phyloP scores from a whole-genome alignment of 92 coral and sea anemone species.

The Palythoa caribaeorum region DNA sequence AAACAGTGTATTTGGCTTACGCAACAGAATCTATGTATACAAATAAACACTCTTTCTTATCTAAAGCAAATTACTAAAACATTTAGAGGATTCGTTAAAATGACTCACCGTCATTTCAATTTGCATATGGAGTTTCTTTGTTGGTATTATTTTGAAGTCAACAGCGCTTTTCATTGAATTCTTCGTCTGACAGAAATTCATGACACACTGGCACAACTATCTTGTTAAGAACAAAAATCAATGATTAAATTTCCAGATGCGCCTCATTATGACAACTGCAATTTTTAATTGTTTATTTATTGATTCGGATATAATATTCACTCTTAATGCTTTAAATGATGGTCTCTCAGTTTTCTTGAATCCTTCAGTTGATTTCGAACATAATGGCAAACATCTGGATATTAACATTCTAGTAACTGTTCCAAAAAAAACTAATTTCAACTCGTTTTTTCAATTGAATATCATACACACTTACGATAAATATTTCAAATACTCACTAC shows the following conservation, averaged over 20 bases:
- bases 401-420: slow-evolving; percentile 34
- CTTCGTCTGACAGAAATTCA: slow-evolving; percentile 31
- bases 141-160: slow-evolving; percentile 13
- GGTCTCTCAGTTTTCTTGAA: slow-evolving; percentile 40
- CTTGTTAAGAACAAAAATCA: not conserved
- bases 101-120: not conserved
- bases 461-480: slow-evolving; percentile 51
- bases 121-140: not conserved
- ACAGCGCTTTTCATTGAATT: slow-evolving; percentile 11
- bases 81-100: not conserved
- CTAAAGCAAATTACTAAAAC: not conserved
- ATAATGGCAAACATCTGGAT: slow-evolving; percentile 19
- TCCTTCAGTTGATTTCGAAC: slow-evolving; percentile 59
- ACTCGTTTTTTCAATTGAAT: slow-evolving; percentile 57
- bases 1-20: slow-evolving; percentile 20
- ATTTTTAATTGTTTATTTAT: not conserved
- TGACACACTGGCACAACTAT: slow-evolving; percentile 11
- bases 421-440: slow-evolving; percentile 30
- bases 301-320: not conserved
- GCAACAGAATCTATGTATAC: slow-evolving; percentile 40
- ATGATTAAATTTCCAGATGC: slow-evolving; percentile 11
- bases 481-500: slow-evolving; percentile 60
- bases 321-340: slow-evolving; percentile 44
- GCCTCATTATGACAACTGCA: slow-evolving; percentile 15
- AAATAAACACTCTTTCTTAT: slow-evolving; percentile 4